These are phyloP conservation scores for Bicyclus anynana DNA, from an alignment of 1,140 invertebrate genomes.

Conservation along the genomic window DNA sequence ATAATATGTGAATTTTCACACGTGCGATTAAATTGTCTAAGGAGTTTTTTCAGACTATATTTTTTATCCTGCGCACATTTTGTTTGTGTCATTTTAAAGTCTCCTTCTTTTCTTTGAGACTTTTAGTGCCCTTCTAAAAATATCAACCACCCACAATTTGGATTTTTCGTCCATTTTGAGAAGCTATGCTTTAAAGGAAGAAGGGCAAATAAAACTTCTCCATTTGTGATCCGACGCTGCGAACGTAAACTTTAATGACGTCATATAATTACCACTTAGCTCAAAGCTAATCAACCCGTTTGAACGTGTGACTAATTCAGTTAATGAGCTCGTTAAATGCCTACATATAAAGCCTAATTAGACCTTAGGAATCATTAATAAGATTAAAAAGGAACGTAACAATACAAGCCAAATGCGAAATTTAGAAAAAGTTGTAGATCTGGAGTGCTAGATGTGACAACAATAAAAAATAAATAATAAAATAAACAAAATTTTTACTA, in stretches of 20 bases:
- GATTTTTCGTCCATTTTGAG: not conserved
- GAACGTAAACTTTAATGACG: not conserved
- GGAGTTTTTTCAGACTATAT: too few relatives aligned
- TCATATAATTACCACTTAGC: not conserved
- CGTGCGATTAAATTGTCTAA: too few relatives aligned
- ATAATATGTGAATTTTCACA: too few relatives aligned
- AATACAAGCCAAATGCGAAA: slow-evolving; percentile 18
- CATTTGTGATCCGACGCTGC: not conserved
- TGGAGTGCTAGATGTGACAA: slow-evolving; percentile 9
- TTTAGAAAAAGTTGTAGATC: slow-evolving; percentile 7
- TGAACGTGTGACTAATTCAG: slow-evolving; percentile 4
- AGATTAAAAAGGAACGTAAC: slow-evolving; percentile 13
- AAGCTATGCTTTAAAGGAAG: not conserved
- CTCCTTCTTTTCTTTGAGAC: too few relatives aligned
- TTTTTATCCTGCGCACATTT: too few relatives aligned
- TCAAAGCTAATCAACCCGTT: not conserved
- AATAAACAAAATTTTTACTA: not conserved
- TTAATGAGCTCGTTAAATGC: slow-evolving; percentile 10
- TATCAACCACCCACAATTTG: too few relatives aligned
- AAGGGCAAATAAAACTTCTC: not conserved
- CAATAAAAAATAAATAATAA: not conserved
- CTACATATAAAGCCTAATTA: slow-evolving; percentile 7
- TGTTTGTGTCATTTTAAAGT: too few relatives aligned
- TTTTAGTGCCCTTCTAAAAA: too few relatives aligned
- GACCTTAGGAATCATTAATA: slow-evolving; percentile 11